Conservation (phyloP, 2,113 vertebrate genomes). For the Sinocyclocheilus anophthalmus region DNA sequence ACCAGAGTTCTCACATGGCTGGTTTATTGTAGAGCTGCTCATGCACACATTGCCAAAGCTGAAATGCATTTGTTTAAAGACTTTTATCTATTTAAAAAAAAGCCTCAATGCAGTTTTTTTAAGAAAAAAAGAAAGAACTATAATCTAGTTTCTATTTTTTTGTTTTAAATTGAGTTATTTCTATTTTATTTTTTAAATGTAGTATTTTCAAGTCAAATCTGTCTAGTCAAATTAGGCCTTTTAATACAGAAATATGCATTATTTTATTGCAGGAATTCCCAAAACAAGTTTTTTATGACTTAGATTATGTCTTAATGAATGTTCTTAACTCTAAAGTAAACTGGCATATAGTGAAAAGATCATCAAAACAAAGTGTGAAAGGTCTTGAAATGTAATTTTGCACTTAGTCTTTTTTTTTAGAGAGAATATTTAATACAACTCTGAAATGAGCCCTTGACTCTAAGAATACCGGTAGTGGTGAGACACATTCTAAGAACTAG, state of each 20-base stretch:
- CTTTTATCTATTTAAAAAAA: neutral
- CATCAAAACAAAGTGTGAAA: neutral
- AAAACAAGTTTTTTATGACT: neutral
- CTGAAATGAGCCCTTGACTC: constrained; percentile 45
- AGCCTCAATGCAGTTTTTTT: neutral
- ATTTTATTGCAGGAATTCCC: neutral
- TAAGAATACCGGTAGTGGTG: constrained; percentile 64
- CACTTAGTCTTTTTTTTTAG: constrained; percentile 37
- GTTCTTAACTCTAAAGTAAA: neutral
- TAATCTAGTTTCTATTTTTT: too few relatives aligned
- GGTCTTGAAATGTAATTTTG: constrained; percentile 10
- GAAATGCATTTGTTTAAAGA: neutral
- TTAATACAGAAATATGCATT: neutral
- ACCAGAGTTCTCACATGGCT: constrained; percentile 1
- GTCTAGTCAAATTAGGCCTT: neutral
- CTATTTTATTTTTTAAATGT: neutral
- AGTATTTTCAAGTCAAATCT: neutral
- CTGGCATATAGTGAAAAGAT: neutral
- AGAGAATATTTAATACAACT: constrained; percentile 41
- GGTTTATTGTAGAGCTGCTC: neutral
- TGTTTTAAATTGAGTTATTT: neutral
- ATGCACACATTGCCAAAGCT: neutral
- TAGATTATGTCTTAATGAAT: neutral
- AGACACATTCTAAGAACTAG: constrained; percentile 61
- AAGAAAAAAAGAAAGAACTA: too few relatives aligned